A percentile compares a stretch with the other conserved stretches of the same genome.
Conservation (phyloP, 2,797 vertebrate genomes). For the Danio aesculapii region DNA sequence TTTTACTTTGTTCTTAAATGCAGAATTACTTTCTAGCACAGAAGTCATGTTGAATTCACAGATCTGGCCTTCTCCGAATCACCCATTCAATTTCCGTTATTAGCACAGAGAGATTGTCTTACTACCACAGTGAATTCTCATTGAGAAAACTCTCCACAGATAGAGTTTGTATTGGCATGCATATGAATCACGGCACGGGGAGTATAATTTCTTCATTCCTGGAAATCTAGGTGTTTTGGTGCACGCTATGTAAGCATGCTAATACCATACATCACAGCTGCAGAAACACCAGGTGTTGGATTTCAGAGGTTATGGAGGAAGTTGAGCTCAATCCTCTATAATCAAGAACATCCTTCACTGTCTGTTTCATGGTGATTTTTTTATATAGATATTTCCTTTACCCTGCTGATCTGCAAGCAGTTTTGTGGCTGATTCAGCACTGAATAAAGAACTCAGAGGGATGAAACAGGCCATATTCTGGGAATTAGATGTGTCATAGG, state of each 20-base stretch:
- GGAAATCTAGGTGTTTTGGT: conserved; percentile 56
- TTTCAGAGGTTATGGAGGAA: conserved; percentile 53
- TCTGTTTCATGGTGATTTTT: conserved; percentile 50
- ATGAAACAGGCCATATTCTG: background rate
- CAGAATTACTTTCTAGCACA: conserved; percentile 4
- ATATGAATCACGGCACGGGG: conserved; percentile 50
- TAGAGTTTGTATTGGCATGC: conserved; percentile 59
- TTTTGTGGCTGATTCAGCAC: background rate
- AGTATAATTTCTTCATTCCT: conserved; percentile 53
- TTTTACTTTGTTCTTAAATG: conserved; percentile 1
- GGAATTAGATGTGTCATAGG: background rate
- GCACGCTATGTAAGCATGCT: background rate
- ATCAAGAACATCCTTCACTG: conserved; percentile 74
- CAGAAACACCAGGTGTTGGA: conserved; percentile 21
- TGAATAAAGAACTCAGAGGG: background rate
- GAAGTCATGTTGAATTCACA: background rate
- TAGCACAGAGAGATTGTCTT: conserved; percentile 5
- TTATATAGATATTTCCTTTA: background rate
- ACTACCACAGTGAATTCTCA: conserved; percentile 26
- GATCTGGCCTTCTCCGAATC: background rate
- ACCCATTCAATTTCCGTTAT: conserved; percentile 7
- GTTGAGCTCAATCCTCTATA: conserved; percentile 69
- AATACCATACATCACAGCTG: conserved; percentile 6
- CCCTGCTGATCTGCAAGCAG: conserved; percentile 8
- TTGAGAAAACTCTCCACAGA: conserved; percentile 23